Conservation (phyloP, 1,140 invertebrate genomes). For the Drosophila teissieri region DNA sequence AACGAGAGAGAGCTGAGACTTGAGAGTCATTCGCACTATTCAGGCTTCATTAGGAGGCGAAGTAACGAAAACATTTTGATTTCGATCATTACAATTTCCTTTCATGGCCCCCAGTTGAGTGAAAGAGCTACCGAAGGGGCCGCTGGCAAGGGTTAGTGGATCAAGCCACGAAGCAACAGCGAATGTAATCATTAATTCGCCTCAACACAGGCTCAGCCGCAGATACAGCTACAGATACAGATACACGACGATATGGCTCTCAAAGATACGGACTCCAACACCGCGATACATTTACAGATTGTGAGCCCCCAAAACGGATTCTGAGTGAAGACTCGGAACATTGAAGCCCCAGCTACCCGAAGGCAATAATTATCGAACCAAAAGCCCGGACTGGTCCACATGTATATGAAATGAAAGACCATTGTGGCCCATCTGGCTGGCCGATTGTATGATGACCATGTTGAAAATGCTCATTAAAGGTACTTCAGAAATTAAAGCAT, state of each 20-base stretch:
- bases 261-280: slow-evolving; percentile 39
- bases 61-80: slow-evolving; percentile 83
- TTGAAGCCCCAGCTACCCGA: slow-evolving; percentile 35
- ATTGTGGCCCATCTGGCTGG: slow-evolving; percentile 36
- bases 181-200: slow-evolving; percentile 78
- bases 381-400: slow-evolving; percentile 61
- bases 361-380: slow-evolving; percentile 77
- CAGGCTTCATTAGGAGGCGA: slow-evolving; percentile 81
- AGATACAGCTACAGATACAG: slow-evolving; percentile 27
- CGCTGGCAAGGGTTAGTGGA: slow-evolving; percentile 72
- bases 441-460: slow-evolving; percentile 77
- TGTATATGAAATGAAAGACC: slow-evolving; percentile 58
- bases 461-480: slow-evolving; percentile 83
- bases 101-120: slow-evolving; percentile 60
- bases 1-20: slow-evolving; percentile 29
- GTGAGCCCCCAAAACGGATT: slow-evolving; percentile 43
- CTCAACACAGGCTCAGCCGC: slow-evolving; percentile 41
- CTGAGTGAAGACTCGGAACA: slow-evolving; percentile 31
- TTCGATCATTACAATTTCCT: slow-evolving; percentile 83
- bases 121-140: slow-evolving; percentile 73
- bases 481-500: slow-evolving; percentile 82
- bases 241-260: slow-evolving; percentile 4
- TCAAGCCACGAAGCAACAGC: slow-evolving; percentile 60
- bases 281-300: slow-evolving; percentile 70
- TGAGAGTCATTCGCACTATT: slow-evolving; percentile 79